phyloP scores from a whole-genome alignment of 2,888 invertebrate genomes.

The Tetranychus truncatus region DNA sequence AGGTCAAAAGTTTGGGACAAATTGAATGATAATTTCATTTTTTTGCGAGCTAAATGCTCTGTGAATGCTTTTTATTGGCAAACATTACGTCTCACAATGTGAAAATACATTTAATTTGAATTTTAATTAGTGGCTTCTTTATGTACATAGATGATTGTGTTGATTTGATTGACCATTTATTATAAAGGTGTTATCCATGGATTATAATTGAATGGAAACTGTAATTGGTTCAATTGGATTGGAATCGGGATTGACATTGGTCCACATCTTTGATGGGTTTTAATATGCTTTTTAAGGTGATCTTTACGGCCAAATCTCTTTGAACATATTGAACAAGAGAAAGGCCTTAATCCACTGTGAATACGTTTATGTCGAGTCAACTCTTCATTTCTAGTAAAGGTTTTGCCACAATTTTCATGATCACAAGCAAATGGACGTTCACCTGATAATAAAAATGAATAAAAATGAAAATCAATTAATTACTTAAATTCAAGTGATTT shows the following conservation, averaged over 20 bases:
- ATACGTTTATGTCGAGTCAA: constrained; percentile 75
- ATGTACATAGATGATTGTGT: too few relatives aligned
- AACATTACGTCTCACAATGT: too few relatives aligned
- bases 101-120: too few relatives aligned
- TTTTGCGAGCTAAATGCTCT: too few relatives aligned
- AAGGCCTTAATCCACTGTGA: constrained; percentile 67
- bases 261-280: constrained; percentile 45
- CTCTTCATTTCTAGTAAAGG: constrained; percentile 78
- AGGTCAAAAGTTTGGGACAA: too few relatives aligned
- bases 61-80: too few relatives aligned
- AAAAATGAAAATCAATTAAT: neutral
- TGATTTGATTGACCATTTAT: too few relatives aligned
- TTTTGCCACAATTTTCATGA: constrained; percentile 63
- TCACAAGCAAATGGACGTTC: constrained; percentile 76
- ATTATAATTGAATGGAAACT: too few relatives aligned
- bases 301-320: constrained; percentile 84
- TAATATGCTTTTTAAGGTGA: constrained; percentile 78
- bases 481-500: neutral
- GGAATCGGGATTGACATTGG: neutral
- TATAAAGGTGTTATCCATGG: too few relatives aligned
- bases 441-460: constrained; percentile 35
- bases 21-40: too few relatives aligned
- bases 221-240: neutral
- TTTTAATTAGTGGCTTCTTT: too few relatives aligned
- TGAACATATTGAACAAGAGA: constrained; percentile 65